Base-by-base conservation (phyloP, 2,113 vertebrate genomes). In the Lepidothrix coronata region DNA sequence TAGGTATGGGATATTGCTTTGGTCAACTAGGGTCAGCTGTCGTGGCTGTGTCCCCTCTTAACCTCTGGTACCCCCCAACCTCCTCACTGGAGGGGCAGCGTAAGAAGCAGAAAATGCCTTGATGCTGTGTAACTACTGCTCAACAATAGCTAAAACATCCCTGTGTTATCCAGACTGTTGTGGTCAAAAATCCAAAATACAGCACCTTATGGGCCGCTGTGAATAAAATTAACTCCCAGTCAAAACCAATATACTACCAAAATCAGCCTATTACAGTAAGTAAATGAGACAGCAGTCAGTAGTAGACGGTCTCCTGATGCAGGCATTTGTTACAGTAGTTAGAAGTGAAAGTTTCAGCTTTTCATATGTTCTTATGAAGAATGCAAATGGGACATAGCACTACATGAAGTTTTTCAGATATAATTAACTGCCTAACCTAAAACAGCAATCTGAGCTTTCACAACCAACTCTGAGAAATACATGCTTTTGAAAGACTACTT, bases 11-110 rank as follows among this genome's bases (percentile, higher is more conserved):
- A 44, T 74, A 57, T 27, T 14, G 27, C 4, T 89, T 57, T 52
- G 18, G 7, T 49, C 30, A 25, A 0, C 4, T 74, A 3, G 11
- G 13, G 14, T 43, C 35, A 65, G 19, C 12, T 63, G 27, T 90
- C 22, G 13, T 44, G 19, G 3, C 16, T 79, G 4, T 30, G 30
- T 58, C 11, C 8, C 16, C 8, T 33, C 33, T 46, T 24, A 79
- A 28, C 3, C 6, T 66, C 17, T 61, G 37, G 6, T 18, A 35
- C 6, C 41, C 5, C 5, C 12, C 5, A 79, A 6, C 12, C 37
- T 54, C 2, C 44, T 59, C 15, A 8, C 0, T 46, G 14, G 3
- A 4, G 1, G 33, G 5, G 8, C 14, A 57, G 6, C 3, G 4
- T 39, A 16, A 44, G n/a, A 82, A 91, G 14, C 12, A 87, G 43